phyloP scores from a whole-genome alignment of 2,113 vertebrate genomes.

The Sialia sialis region DNA sequence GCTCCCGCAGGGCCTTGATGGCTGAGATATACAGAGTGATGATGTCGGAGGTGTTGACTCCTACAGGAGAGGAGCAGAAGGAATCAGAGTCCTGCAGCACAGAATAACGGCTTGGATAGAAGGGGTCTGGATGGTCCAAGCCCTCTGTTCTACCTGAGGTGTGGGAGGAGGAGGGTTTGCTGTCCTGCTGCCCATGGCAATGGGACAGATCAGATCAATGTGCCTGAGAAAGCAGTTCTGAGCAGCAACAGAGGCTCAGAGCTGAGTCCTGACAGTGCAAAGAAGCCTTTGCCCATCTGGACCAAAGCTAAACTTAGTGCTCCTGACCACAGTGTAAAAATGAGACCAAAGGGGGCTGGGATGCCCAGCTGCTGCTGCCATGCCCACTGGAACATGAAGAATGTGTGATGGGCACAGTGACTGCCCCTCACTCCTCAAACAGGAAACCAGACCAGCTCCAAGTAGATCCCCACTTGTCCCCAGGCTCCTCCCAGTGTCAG shows the following conservation, averaged over 20 bases:
- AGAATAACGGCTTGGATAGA: not conserved
- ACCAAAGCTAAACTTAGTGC: not conserved
- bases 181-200: not conserved
- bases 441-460: not conserved
- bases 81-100: not conserved
- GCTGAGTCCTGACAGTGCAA: not conserved
- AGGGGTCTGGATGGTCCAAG: not conserved
- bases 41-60: conserved; percentile 94
- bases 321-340: not conserved
- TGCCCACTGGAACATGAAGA: fast-evolving
- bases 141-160: not conserved
- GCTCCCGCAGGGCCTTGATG: conserved; percentile 92
- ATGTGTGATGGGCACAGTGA: fast-evolving
- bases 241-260: fast-evolving
- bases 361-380: not conserved
- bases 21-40: conserved; percentile 97
- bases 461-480: not conserved
- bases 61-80: conserved; percentile 53
- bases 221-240: not conserved
- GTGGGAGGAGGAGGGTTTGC: not conserved
- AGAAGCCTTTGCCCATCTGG: not conserved
- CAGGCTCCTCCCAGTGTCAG: not conserved
- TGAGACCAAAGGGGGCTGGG: not conserved
- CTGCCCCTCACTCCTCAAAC: not conserved
- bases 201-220: not conserved